These are phyloP conservation scores for Brachyptera putata DNA, from an alignment of 2,888 invertebrate genomes.

Conservation along the genomic window DNA sequence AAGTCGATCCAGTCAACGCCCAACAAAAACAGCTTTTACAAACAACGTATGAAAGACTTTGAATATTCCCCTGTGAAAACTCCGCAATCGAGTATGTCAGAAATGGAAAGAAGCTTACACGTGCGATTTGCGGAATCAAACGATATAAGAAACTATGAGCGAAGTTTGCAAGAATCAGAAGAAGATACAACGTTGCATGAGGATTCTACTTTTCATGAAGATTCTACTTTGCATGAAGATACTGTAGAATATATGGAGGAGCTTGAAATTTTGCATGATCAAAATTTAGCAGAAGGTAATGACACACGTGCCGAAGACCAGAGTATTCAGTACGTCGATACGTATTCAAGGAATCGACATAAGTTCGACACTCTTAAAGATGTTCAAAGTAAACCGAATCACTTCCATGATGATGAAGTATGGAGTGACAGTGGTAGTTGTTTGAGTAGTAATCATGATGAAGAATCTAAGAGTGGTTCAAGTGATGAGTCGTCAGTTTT, in stretches of 20 bases:
- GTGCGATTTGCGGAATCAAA: conserved; percentile 44
- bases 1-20: conserved; percentile 44
- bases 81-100: neutral
- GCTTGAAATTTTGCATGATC: neutral
- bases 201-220: conserved; percentile 38
- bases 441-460: too few species aligned
- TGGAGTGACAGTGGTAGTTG: neutral
- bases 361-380: too few species aligned
- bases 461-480: too few species aligned
- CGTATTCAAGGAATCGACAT: too few species aligned
- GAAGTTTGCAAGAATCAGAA: too few species aligned
- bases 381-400: too few species aligned
- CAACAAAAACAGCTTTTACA: conserved; percentile 14
- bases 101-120: conserved; percentile 38
- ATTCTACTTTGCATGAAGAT: neutral
- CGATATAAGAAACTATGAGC: conserved; percentile 42
- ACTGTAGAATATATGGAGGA: neutral
- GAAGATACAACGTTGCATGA: conserved; percentile 41
- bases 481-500: too few species aligned
- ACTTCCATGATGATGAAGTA: neutral
- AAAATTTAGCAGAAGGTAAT: too few species aligned
- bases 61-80: neutral
- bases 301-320: neutral
- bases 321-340: neutral
- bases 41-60: neutral